Base-by-base conservation (phyloP, 2,888 invertebrate species). In the Andrena camellia region DNA sequence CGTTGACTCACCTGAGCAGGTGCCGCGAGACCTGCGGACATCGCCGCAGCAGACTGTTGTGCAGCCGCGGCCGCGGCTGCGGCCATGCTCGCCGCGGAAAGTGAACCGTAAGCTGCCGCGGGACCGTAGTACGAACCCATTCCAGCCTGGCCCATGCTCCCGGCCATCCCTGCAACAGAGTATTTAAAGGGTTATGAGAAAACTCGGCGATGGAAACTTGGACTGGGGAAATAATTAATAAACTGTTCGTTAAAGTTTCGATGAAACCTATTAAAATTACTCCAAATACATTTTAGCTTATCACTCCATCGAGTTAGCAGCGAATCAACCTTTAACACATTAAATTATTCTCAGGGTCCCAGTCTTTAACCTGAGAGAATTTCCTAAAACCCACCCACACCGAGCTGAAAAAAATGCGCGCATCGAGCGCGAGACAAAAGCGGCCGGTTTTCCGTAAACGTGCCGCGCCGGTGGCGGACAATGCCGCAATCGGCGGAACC, bases 41-140 rank as follows among this genome's bases (percentile, higher is more conserved):
- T 96, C 33, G 96, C 93, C 68, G 93, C 92, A 35, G 92, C 96
- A 59, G 96, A 96, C 90, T 97, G 96, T 91, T 97, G 96, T 1
- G 96, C 96, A 0, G 96, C 96, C 0, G 96, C 96, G 0, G 96
- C 96, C 0, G 96, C 97, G 0, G 96, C 96, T 0, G 97, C 97
- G 42, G 96, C 96, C 95, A 95, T 95, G 92, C 96, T 96, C 86
- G 97, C 96, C 86, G 97, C 96, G 62, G 96, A 97, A 23, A 97
- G 94, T 6, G 96, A 96, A 1, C 97, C 96, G 89, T 97, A 97
- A 10, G 97, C 97, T 13, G 97, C 96, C 0, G 97, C 96, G 57
- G 95, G 95, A 87, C 95, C 95, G 92, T 97, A 97, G 94, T 97
- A 97, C 91, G 93, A 95, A 59, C 96, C 96, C 96, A 96, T 96